phyloP scores from a whole-genome alignment of 2,797 vertebrate genomes.

The Molossus molossus region DNA sequence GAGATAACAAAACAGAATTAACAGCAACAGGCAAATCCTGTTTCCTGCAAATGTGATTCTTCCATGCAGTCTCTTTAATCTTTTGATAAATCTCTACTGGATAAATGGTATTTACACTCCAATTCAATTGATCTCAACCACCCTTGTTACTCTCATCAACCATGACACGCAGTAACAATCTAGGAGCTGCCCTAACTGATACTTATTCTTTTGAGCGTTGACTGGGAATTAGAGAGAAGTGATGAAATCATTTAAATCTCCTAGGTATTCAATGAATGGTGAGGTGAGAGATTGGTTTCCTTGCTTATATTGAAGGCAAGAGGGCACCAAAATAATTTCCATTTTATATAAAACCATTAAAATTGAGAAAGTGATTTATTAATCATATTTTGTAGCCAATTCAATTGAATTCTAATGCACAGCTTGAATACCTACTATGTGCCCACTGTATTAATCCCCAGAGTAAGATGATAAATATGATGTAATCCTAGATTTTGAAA shows the following conservation, averaged over 20 bases:
- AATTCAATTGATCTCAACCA: not conserved
- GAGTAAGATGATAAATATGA: slow-evolving; percentile 9
- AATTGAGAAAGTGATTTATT: not conserved
- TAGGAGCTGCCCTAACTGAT: not conserved
- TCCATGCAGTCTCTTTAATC: not conserved
- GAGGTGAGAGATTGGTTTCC: not conserved
- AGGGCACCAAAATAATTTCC: not conserved
- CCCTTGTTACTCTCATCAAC: not conserved
- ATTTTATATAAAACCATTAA: not conserved
- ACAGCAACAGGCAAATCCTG: not conserved
- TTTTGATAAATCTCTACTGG: not conserved
- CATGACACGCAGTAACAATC: not conserved
- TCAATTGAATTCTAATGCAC: not conserved
- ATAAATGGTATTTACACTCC: not conserved
- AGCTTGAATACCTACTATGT: not conserved
- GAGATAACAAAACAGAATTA: slow-evolving; percentile 29
- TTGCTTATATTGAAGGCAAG: not conserved
- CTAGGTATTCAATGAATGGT: not conserved
- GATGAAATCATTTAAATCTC: not conserved
- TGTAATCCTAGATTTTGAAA: not conserved
- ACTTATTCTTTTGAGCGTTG: not conserved
- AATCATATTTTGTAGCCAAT: not conserved
- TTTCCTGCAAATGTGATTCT: slow-evolving; percentile 27
- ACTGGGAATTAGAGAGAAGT: not conserved
- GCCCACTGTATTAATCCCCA: not conserved